These are phyloP conservation scores for Pyrrhosoma nymphula DNA, from an alignment of 2,888 invertebrate species.

Conservation along the genomic window DNA sequence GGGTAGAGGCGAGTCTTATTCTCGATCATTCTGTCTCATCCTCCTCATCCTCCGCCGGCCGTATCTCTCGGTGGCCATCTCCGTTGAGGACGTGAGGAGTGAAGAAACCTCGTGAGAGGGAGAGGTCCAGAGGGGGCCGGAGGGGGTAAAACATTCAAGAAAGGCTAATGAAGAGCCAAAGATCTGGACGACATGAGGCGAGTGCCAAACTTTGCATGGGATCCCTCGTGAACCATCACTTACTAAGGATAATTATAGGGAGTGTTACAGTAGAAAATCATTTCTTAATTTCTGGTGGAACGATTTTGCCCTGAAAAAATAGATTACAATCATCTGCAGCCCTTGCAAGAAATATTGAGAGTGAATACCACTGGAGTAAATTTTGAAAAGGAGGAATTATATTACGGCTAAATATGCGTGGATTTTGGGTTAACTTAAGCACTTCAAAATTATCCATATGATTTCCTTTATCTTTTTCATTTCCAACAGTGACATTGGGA, in stretches of 20 bases:
- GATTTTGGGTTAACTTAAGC: too few relatives aligned
- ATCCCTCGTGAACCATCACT: not conserved
- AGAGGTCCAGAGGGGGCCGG: not conserved
- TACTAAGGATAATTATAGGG: not conserved
- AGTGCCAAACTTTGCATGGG: not conserved
- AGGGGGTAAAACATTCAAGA: not conserved
- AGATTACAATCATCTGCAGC: not conserved
- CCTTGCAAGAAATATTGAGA: not conserved
- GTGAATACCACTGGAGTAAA: not conserved
- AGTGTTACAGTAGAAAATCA: not conserved
- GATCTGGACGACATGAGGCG: too few relatives aligned
- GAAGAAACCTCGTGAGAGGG: not conserved
- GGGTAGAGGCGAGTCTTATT: not conserved
- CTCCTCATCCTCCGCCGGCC: not conserved
- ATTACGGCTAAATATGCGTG: too few relatives aligned
- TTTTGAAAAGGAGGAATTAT: not conserved
- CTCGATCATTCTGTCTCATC: not conserved
- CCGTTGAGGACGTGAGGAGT: not conserved
- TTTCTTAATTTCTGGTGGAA: not conserved
- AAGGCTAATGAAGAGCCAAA: too few relatives aligned
- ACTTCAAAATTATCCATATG: too few relatives aligned
- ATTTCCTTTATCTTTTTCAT: too few relatives aligned
- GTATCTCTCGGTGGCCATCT: not conserved
- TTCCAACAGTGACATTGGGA: too few relatives aligned
- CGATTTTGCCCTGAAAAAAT: not conserved